Evolutionary conservation across 1,140 invertebrate species (phyloP), one percentile per base, ranked within the genome.

Genomic region (Drosophila simulans): DNA sequence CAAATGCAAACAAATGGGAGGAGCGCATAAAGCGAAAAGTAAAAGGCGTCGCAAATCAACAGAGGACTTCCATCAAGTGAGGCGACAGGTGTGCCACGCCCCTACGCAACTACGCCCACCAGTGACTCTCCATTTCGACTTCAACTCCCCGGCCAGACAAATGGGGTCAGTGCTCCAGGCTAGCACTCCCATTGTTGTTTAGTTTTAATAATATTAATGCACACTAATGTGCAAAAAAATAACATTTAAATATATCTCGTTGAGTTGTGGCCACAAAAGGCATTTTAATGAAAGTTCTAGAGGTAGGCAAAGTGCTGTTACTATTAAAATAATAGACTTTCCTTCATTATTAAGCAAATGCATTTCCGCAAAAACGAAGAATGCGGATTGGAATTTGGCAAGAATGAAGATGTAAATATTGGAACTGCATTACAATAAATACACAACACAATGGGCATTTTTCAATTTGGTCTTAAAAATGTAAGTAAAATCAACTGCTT

Each of bases 1-100:
- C 83, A 86, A 88, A 88, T 82, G 82, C 83, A 86, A 82, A 88
- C 83, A 86, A 88, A 80, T 85, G 73, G 55, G 64, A 46, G 58
- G 57, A 77, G 54, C 39, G 56, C 64, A 77, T 70, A 77, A 77
- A 77, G 74, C 59, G 56, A 85, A 71, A 64, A 40, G 72, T 71
- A 80, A 62, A 79, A 84, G 60, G 71, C 65, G 75, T 68, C 63
- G 56, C 77, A 80, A 80, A 76, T 80, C 71, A 80, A 46, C 71
- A 82, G 54, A 65, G 42, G 64, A 56, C 54, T 66, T 73, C 56
- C 78, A 71, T 77, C 75, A 71, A 71, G 51, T 57, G 27, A 57
- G 31, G 64, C 68, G 62, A 65, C 79, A 77, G 48, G 46, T 45
- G 3, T 64, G 17, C 55, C 51, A 35, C 51, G 12, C 31, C 51